Base-by-base conservation (phyloP, 1,140 invertebrate genomes). In the Listronotus oregonensis region DNA sequence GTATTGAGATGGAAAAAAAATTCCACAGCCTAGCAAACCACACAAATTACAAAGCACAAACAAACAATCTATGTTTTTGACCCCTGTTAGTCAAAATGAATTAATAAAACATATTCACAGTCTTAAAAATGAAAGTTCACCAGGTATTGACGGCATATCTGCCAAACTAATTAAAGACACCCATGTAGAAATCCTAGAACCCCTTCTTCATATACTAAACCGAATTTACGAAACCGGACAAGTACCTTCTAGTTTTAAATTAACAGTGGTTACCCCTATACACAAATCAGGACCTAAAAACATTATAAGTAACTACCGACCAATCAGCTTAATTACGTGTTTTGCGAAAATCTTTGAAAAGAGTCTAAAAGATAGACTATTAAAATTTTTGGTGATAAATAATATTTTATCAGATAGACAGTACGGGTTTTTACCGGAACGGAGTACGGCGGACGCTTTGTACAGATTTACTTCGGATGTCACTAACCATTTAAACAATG, bases 261-360 rank as follows among this genome's bases (percentile, higher is more conserved):
- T 54, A 10, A 32, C 21, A 32, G 21, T 63, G 40, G 21, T 57
- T 17, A 32, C 27, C 8, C 54, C 62, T 21, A 46, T 56, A 52
- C 37, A 47, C 46, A 64, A 67, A 64, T 47, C 52, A 64, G 47
- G 32, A 40, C 21, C 9, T 27, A 27, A 1, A 40, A 37, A 21
- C n/a, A n/a, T n/a, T n/a, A 42, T 63, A 12, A 40, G 39, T 42
- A 73, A 71, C 46, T 73, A 71, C 57, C 50, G 71, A 55, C 69
- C 71, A 12, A 71, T 72, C 31, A 66, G 58, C 17, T 15, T 71
- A 40, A 49, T 71, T 14, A 57, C 67, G 5, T 51, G 32, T 39
- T 56, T 73, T 18, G 47, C 66, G 7, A 73, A 73, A 67, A 69
- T 71, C 11, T 57, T 73, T 21, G 67, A 73, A 55, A 72, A 71